Evolutionary conservation across 2,113 vertebrate genomes (phyloP), one percentile per base, ranked within the genome.

Genomic region (Coracopsis vasa): DNA sequence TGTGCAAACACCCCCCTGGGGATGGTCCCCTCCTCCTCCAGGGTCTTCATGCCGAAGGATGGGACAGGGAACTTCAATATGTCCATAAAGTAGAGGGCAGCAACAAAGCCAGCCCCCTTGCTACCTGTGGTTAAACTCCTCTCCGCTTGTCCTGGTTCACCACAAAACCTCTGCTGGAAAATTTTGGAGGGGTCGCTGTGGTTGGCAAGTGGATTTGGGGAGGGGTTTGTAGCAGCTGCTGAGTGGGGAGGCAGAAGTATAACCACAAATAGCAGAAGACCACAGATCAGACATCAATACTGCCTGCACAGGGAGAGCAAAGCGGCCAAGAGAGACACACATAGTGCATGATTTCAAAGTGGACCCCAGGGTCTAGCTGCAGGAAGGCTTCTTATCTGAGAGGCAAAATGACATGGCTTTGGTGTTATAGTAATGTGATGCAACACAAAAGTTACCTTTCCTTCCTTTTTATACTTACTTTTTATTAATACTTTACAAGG

Each of bases 11-110:
- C 12, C 8, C 9, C 5, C 21, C 3, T 7, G 16, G 33, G 21
- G 10, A 31, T 0, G 4, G 28, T 67, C 69, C 16, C 8, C 24
- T 78, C 14, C 47, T 45, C 14, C 14, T 6, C 10, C 11, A 67
- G 51, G 15, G 23, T 27, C 61, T 73, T 83, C 20, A 14, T 39
- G 71, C 23, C 0, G 0, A 70, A 72, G 44, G 33, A 61, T 3
- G 2, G 51, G 62, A 50, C 20, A 27, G 20, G 7, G 1, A 16
- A 47, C 50, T 82, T 48, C 75, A 60, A 18, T 23, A 41, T 6
- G 19, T 29, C 56, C 47, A 31, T 9, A 71, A 60, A 94, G 51
- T 71, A 72, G 51, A 69, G 27, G 35, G 33, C n/a, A 79, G 61
- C 23, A 88, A 29, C 44, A 71, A 74, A 92, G n/a, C 3, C 33